These are phyloP conservation scores for Masnerella sp. DNA, from an alignment of 2,888 invertebrate genomes.

Conservation along the genomic window DNA sequence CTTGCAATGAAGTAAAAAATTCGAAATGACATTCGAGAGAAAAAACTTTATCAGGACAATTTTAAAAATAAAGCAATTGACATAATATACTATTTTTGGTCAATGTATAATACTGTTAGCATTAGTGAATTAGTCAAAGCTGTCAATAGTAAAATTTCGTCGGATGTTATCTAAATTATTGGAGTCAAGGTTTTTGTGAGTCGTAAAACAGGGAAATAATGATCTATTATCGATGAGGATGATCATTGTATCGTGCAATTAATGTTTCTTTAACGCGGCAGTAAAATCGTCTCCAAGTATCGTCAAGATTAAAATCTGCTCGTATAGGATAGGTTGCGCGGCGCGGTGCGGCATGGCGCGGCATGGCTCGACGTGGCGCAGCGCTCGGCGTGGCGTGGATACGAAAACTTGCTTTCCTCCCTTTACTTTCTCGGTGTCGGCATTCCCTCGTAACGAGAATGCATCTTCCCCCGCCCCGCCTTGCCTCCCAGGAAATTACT, in stretches of 20 bases:
- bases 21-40: no score
- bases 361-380: no score
- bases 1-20: no score
- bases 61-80: no score
- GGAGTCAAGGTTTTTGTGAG: conserved; percentile 13
- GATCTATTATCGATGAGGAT: conserved; percentile 49
- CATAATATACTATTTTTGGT: no score
- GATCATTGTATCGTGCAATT: conserved; percentile 51
- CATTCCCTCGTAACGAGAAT: conserved; percentile 60
- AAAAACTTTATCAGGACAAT: no score
- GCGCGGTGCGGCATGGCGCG: conserved; percentile 32
- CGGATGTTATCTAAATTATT: conserved; percentile 37
- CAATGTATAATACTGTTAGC: no score
- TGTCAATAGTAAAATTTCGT: conserved; percentile 23
- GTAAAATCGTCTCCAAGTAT: conserved; percentile 57
- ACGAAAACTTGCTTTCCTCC: conserved; percentile 58
- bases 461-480: conserved; percentile 57
- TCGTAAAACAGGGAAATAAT: conserved; percentile 42
- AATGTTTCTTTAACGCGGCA: conserved; percentile 58
- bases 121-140: conserved; percentile 30
- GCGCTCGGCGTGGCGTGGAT: conserved; percentile 37
- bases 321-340: conserved; percentile 46
- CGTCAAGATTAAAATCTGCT: conserved; percentile 61
- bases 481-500: conserved; percentile 64
- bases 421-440: conserved; percentile 60